Conservation (phyloP, 2,113 vertebrate species). For the Fulmarus glacialis region DNA sequence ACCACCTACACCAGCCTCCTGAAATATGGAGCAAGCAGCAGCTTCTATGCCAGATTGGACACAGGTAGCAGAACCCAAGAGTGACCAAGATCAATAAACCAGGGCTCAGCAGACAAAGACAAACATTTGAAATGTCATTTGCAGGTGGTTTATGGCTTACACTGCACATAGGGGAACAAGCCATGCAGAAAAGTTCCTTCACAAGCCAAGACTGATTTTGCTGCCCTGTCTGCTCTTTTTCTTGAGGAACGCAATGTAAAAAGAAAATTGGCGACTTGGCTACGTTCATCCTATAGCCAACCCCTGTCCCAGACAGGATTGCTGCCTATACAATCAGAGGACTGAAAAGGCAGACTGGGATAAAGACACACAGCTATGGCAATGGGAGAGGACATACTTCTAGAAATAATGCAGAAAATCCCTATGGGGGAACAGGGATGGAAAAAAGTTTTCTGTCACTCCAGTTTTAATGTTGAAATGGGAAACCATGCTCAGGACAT, state of each 20-base stretch:
- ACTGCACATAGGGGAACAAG: background rate
- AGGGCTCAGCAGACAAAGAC: background rate
- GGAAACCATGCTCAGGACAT: background rate
- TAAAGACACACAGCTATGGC: background rate
- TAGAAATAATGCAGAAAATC: background rate
- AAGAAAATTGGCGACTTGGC: background rate
- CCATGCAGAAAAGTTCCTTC: background rate
- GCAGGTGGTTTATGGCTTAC: background rate
- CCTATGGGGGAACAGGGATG: background rate
- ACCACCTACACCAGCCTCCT: conserved; percentile 13
- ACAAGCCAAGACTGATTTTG: background rate
- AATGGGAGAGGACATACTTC: background rate
- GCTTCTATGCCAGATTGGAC: background rate
- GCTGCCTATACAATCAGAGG: background rate
- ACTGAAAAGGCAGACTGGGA: background rate
- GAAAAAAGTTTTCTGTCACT: background rate
- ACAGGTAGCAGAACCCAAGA: background rate
- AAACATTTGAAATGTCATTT: background rate
- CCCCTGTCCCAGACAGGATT: background rate
- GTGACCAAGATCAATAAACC: background rate
- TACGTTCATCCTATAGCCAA: background rate
- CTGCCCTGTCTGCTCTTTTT: background rate
- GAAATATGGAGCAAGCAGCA: background rate
- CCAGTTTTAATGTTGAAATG: background rate
- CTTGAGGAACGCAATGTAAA: background rate